phyloP scores from a whole-genome alignment of 2,888 invertebrate species.

The Tipula unca region DNA sequence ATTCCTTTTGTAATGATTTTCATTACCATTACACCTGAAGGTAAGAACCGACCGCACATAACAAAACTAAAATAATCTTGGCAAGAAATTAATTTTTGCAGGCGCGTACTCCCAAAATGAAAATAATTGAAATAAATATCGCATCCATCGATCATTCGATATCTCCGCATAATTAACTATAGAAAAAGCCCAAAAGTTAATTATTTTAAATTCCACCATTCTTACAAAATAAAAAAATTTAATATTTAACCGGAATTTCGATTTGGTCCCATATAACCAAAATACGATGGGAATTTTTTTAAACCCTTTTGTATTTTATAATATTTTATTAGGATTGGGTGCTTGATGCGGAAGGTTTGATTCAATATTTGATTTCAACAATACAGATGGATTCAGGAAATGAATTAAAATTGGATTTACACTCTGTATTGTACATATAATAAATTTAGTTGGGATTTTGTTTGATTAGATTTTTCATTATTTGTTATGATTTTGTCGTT shows the following conservation, averaged over 20 bases:
- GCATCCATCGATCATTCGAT: neutral
- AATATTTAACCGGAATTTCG: neutral
- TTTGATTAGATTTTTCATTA: neutral
- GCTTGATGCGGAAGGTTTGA: neutral
- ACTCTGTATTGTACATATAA: neutral
- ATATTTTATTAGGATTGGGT: neutral
- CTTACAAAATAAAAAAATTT: no score
- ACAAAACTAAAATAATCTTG: neutral
- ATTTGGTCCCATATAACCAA: neutral
- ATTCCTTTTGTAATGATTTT: neutral
- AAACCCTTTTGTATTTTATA: neutral
- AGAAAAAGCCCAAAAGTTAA: no score
- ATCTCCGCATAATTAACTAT: neutral
- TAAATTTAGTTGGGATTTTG: neutral
- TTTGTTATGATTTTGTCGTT: neutral
- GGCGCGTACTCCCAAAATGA: neutral
- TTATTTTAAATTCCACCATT: neutral
- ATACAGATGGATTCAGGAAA: neutral
- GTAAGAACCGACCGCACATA: neutral
- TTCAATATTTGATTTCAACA: neutral
- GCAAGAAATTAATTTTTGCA: neutral
- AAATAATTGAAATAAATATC: neutral
- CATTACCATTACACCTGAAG: neutral
- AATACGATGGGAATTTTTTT: neutral
- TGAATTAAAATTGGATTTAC: conserved; percentile 8